Evolutionary conservation across 2,888 invertebrate genomes (phyloP), one percentile per base, ranked within the genome.

Genomic region (Tetragonula carbonaria): DNA sequence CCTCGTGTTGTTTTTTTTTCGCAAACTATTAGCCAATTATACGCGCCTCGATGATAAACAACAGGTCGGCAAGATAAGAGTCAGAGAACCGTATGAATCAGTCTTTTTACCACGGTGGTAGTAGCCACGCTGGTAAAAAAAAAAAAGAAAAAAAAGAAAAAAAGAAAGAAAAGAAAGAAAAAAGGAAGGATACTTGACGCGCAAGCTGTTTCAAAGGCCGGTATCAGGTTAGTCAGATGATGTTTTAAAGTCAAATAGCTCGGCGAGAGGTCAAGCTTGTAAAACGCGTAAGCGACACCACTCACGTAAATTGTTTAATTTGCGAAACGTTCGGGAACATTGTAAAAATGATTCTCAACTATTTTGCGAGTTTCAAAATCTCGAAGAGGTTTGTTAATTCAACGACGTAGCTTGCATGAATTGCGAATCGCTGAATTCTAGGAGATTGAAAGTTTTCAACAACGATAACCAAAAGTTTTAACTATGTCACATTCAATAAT

Each of bases 1-100:
- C 45, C 8, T 45, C 45, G 45, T 8, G 45, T 8, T 38, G 8
- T 8, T 38, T 38, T 14, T 33, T 13, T 72, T 68, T 21, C 28
- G 68, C 50, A 51, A 68, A 68, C 50, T 68, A 79, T 79, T 82
- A 72, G 70, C 77, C 80, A 78, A 80, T 86, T 76, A 84, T 83
- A 82, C 67, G 73, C 78, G 75, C 70, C 70, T 74, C 23, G 57
- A 18, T 51, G 74, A 57, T 57, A 74, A 78, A 80, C 62, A 78
- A 78, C 50, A 51, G 68, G 18, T 51, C 51, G 50, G 4, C 11
- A 51, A 18, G 71, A 59, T 74, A 73, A 18, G 23, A 23, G 57
- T 23, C 57, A 72, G 63, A 70, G 68, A 67, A 28, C 33, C 81
- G 78, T 65, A 71, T 68, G 82, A 79, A 78, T 68, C 75, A 73